Evolutionary conservation across 2,797 vertebrate genomes (phyloP), one percentile per base, ranked within the genome.

Genomic region (Hozukius guyotensis): DNA sequence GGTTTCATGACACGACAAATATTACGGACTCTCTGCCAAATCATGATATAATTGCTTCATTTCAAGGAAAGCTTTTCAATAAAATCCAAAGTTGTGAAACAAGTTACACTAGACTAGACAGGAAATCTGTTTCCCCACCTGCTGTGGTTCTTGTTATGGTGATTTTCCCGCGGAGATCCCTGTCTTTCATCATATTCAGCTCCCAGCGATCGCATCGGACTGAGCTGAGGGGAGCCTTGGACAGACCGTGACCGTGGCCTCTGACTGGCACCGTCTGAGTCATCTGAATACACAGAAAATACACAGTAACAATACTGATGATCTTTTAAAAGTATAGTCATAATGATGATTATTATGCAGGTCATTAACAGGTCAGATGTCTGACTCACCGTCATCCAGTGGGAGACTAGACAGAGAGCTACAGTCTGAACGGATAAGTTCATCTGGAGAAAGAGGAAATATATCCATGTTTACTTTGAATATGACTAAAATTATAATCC

Each of bases 341-440:
- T 8, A n/a, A 65, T 5, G 20, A 61, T 59, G 0, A 60, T 9
- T 53, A n/a, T 42, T 2, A 24, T 52, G 18, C 0, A 52, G 49
- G 49, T n/a, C 49, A 20, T 52, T 13, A 32, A 63, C n/a, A 16
- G 25, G 25, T 68, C 11, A 25, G 52, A 16, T 61, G 31, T 81
- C 22, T 89, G 88, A 95, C 95, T 89, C 95, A 99, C 98, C 95
- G n/a, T 99, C 98, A 49, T 99, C 98, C 74, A 96, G 92, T 6
- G 96, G 96, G 75, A 97, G 96, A 57, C 97, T 98, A 68, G 98
- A 98, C 87, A 99, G 88, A 29, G 98, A 98, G 90, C 97, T 98
- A 62, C 96, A 98, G 90, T 98, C 97, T 0, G 98, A 98, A 2
- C 97, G 97, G 46, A 97, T 90, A 13, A 97, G 96, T 81, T 98